A percentile compares a stretch with the other conserved stretches of the same genome.
These are phyloP conservation scores for Camarhynchus parvulus DNA, from an alignment of 2,113 vertebrate genomes.

Conservation along the genomic window DNA sequence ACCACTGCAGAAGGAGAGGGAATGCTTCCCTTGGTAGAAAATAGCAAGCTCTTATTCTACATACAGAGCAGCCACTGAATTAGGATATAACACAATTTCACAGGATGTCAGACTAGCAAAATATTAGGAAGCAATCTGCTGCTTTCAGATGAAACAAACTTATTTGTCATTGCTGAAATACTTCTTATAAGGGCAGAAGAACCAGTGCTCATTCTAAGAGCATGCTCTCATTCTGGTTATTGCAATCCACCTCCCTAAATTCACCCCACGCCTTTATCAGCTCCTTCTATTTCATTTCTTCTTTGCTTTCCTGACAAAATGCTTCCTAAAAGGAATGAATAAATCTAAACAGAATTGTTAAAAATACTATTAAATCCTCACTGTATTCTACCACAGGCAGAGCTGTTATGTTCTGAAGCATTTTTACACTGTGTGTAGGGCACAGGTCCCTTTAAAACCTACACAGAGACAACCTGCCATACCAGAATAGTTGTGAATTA, in stretches of 20 bases:
- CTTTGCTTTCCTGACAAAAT: neutral
- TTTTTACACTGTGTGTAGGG: neutral
- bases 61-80: conserved; percentile 33
- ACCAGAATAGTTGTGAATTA: neutral
- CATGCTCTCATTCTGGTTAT: neutral
- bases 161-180: conserved; percentile 29
- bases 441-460: neutral
- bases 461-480: neutral
- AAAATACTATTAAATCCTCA: neutral
- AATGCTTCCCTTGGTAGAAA: conserved; percentile 7
- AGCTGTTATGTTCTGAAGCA: neutral
- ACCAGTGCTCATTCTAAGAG: neutral
- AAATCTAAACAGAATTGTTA: neutral
- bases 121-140: conserved; percentile 29
- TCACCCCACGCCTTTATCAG: neutral
- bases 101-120: conserved; percentile 25
- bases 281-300: conserved; percentile 19
- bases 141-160: conserved; percentile 45
- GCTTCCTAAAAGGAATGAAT: neutral
- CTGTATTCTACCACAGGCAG: neutral
- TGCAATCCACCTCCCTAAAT: neutral
- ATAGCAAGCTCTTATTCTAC: neutral
- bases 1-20: neutral
- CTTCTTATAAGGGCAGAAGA: neutral
- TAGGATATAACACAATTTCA: conserved; percentile 38